phyloP scores from a whole-genome alignment of 1,140 invertebrate genomes.

The Leucophenga varia region DNA sequence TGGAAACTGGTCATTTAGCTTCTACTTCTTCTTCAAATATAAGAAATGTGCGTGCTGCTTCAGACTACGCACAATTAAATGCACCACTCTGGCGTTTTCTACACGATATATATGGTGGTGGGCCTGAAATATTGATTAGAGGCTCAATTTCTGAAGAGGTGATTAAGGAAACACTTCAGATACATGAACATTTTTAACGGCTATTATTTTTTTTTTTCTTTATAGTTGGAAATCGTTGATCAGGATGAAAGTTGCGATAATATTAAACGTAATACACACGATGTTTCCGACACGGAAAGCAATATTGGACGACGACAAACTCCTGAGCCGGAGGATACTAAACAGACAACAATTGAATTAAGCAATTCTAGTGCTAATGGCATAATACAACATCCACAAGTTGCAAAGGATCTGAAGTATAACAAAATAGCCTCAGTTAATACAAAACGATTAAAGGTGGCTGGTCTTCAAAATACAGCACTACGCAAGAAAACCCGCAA shows the following conservation, averaged over 20 bases:
- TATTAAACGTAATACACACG: slow-evolving; percentile 13
- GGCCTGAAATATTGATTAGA: slow-evolving; percentile 70
- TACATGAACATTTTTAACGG: background rate
- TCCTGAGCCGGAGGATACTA: background rate
- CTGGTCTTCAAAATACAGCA: slow-evolving; percentile 23
- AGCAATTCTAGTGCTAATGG: background rate
- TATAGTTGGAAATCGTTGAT: slow-evolving; percentile 47
- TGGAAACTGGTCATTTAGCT: slow-evolving; percentile 19
- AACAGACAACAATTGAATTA: background rate
- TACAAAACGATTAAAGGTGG: too few relatives aligned
- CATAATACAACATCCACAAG: background rate
- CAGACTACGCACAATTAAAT: slow-evolving; percentile 82
- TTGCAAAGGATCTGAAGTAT: background rate
- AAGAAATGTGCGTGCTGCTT: slow-evolving; percentile 58
- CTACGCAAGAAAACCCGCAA: slow-evolving; percentile 36
- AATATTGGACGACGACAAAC: slow-evolving; percentile 27
- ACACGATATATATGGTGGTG: slow-evolving; percentile 80
- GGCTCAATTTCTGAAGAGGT: slow-evolving; percentile 44
- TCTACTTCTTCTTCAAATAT: slow-evolving; percentile 15
- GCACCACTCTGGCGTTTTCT: slow-evolving; percentile 86
- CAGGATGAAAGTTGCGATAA: slow-evolving; percentile 33
- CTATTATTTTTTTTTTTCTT: too few relatives aligned
- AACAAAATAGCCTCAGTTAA: too few relatives aligned
- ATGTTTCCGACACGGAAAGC: slow-evolving; percentile 46
- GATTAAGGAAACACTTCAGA: background rate